phyloP scores from a whole-genome alignment of 92 coral and sea anemone genomes.

The Parazoanthus atlanticus region DNA sequence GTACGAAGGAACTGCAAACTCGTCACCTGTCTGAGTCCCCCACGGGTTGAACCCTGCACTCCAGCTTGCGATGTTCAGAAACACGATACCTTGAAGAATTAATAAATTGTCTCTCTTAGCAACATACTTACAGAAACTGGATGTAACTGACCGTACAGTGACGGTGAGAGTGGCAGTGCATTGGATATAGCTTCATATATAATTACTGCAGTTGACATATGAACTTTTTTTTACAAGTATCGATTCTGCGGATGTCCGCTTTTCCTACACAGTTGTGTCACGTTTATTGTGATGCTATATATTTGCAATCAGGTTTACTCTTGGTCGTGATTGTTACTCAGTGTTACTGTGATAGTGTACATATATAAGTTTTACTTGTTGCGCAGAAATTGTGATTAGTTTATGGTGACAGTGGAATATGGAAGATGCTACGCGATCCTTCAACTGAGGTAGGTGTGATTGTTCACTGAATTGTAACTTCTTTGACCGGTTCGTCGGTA shows the following conservation, averaged over 20 bases:
- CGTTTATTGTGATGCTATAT: not conserved
- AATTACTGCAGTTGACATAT: not conserved
- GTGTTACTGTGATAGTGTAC: not conserved
- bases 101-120: slow-evolving; percentile 71
- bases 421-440: not conserved
- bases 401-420: not conserved
- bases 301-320: not conserved
- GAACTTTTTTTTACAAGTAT: not conserved
- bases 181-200: not conserved
- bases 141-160: not conserved
- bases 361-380: too few species aligned
- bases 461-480: not conserved
- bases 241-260: not conserved
- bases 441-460: not conserved
- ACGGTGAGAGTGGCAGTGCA: not conserved
- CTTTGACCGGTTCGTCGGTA: not conserved
- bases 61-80: slow-evolving; percentile 88
- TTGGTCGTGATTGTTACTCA: not conserved
- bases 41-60: slow-evolving; percentile 85
- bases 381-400: not conserved
- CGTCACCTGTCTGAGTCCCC: slow-evolving; percentile 84
- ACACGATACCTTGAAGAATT: slow-evolving; percentile 70
- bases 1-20: slow-evolving; percentile 53
- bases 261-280: not conserved
- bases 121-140: slow-evolving; percentile 25